Percentiles rank a stretch among this genome's conserved stretches.
Conservation (phyloP, 2,113 vertebrate genomes). For the Periophthalmus modestus region DNA sequence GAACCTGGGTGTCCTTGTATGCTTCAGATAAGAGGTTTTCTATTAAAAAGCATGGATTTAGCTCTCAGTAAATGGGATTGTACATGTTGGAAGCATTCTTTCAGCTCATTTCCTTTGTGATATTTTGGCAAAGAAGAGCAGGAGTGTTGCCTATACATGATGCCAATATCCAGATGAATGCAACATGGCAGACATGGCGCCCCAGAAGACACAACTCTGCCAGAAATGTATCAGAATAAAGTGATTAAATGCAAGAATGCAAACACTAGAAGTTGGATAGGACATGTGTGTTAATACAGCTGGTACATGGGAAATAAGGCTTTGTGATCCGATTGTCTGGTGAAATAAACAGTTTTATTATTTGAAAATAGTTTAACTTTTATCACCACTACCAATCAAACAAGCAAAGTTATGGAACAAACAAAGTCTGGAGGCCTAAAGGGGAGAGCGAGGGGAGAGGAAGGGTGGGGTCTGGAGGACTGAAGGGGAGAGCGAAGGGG, state of each 20-base stretch:
- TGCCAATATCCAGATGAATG: conserved; percentile 33
- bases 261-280: background rate
- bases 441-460: no score
- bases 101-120: conserved; percentile 30
- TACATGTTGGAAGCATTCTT: conserved; percentile 14
- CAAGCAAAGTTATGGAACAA: no score
- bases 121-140: conserved; percentile 24
- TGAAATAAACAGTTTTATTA: background rate
- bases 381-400: no score
- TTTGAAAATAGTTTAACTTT: no score
- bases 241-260: conserved; percentile 17
- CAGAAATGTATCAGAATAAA: conserved; percentile 14
- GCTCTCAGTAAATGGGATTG: conserved; percentile 5
- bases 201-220: conserved; percentile 25
- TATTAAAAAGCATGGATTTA: conserved; percentile 39
- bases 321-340: background rate
- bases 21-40: conserved; percentile 30
- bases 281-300: conserved; percentile 2
- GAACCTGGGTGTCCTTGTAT: conserved; percentile 40
- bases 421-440: no score
- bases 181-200: conserved; percentile 12
- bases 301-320: background rate
- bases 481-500: no score
- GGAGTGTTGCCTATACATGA: conserved; percentile 20
- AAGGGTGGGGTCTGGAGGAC: no score